Percentiles rank a stretch among this genome's conserved stretches.
Conservation (phyloP, 2,797 vertebrate species). For the Poliocrania exsul region DNA sequence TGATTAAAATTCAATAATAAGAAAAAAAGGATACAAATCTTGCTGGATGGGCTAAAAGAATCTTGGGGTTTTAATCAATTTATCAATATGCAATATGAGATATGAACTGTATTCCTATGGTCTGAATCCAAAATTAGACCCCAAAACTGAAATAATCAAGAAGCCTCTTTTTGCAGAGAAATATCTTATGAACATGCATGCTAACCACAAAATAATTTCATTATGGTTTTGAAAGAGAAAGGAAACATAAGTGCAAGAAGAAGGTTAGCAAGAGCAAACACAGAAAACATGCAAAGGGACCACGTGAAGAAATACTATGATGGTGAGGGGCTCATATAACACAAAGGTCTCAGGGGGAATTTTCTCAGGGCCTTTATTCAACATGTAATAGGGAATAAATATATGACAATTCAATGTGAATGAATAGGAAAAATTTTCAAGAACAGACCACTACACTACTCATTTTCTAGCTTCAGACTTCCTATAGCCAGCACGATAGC, state of each 20-base stretch:
- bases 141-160: neutral
- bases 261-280: neutral
- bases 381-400: neutral
- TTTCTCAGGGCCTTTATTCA: neutral
- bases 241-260: neutral
- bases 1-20: neutral
- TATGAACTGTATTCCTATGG: conserved; percentile 10
- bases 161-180: neutral
- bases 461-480: conserved; percentile 40
- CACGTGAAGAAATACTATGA: neutral
- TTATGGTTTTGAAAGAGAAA: neutral
- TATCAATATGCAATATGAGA: neutral
- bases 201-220: conserved; percentile 16
- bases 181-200: neutral
- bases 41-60: neutral
- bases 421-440: conserved; percentile 5
- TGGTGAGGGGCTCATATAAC: neutral
- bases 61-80: conserved; percentile 27
- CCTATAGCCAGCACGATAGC: conserved; percentile 8
- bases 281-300: neutral
- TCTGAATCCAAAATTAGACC: conserved; percentile 31
- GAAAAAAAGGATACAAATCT: neutral
- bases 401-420: neutral
- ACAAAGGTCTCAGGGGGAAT: neutral
- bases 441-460: neutral